A percentile compares a stretch with the other conserved stretches of the same genome.
phyloP scores from a whole-genome alignment of 2,113 vertebrate genomes.

The Limanda limanda region DNA sequence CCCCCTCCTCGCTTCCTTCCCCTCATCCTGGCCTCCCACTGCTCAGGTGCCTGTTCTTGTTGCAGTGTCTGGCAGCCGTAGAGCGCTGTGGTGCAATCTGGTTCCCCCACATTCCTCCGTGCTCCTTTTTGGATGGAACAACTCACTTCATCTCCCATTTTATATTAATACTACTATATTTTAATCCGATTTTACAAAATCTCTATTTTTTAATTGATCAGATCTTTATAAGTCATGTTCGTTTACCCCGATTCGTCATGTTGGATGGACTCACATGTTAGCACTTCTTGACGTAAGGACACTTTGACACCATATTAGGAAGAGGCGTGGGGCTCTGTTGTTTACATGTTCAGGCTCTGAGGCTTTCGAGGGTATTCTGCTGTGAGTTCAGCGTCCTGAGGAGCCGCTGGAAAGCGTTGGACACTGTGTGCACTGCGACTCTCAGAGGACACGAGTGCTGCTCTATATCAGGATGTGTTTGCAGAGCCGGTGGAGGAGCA shows the following conservation, averaged over 20 bases:
- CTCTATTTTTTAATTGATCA: neutral
- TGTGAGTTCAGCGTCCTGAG: slow-evolving; percentile 17
- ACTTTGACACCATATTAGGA: slow-evolving; percentile 60
- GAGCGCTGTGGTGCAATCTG: slow-evolving; percentile 32
- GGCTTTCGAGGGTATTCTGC: slow-evolving; percentile 18
- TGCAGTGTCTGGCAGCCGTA: slow-evolving; percentile 41
- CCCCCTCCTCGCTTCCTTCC: slow-evolving; percentile 49
- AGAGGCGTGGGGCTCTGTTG: slow-evolving; percentile 43
- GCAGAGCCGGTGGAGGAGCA: slow-evolving; percentile 8
- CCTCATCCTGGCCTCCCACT: slow-evolving; percentile 48
- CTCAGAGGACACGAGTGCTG: slow-evolving; percentile 9
- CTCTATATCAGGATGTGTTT: neutral
- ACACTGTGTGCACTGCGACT: neutral
- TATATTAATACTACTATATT: neutral
- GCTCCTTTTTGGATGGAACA: slow-evolving; percentile 28
- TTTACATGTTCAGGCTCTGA: slow-evolving; percentile 48
- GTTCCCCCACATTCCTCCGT: slow-evolving; percentile 40
- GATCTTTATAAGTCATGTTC: neutral
- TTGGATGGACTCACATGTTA: slow-evolving; percentile 3
- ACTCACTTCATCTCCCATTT: slow-evolving; percentile 28
- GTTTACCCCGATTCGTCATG: neutral
- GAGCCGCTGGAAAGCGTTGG: neutral
- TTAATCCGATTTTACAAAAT: neutral
- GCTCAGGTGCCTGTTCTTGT: slow-evolving; percentile 64
- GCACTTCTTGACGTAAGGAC: slow-evolving; percentile 18